Conservation (phyloP, 30 jellyfish, hydroid and myxozoan genomes). For the Phacellophora camtschatica region DNA sequence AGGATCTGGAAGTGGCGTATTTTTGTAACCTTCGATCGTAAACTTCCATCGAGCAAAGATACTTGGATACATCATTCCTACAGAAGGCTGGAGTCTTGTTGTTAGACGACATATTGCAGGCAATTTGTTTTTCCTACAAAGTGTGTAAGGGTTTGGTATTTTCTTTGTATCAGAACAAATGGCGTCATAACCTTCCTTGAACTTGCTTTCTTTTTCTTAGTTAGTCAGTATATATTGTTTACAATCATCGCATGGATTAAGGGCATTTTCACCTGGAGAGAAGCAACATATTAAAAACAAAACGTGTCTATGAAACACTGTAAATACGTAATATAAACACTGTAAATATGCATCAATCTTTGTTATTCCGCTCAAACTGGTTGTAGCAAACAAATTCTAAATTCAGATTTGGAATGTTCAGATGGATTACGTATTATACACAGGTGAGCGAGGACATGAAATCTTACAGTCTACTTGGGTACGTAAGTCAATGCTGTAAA, state of each 20-base stretch:
- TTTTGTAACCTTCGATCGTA: background rate
- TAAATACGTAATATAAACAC: too few species aligned
- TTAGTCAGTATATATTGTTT: background rate
- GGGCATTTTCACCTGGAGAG: constrained; percentile 10
- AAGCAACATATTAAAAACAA: too few species aligned
- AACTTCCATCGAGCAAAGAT: background rate
- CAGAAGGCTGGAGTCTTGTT: background rate
- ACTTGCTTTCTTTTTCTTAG: background rate
- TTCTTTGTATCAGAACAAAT: background rate
- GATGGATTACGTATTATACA: too few species aligned
- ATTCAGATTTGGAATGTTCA: too few species aligned
- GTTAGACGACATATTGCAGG: background rate
- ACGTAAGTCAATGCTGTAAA: too few species aligned
- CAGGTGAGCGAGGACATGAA: too few species aligned
- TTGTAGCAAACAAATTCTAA: too few species aligned
- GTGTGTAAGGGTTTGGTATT: background rate
- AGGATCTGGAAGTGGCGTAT: constrained; percentile 2
- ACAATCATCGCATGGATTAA: background rate
- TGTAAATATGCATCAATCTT: too few species aligned
- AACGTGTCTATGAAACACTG: too few species aligned
- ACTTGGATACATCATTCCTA: background rate
- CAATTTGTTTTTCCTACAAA: background rate
- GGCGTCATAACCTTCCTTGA: background rate
- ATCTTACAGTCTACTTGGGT: too few species aligned
- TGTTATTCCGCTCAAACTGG: too few species aligned